Evolutionary conservation across 2,888 invertebrate genomes (phyloP), one percentile per base, ranked within the genome.

Genomic region (Phorcus lineatus): DNA sequence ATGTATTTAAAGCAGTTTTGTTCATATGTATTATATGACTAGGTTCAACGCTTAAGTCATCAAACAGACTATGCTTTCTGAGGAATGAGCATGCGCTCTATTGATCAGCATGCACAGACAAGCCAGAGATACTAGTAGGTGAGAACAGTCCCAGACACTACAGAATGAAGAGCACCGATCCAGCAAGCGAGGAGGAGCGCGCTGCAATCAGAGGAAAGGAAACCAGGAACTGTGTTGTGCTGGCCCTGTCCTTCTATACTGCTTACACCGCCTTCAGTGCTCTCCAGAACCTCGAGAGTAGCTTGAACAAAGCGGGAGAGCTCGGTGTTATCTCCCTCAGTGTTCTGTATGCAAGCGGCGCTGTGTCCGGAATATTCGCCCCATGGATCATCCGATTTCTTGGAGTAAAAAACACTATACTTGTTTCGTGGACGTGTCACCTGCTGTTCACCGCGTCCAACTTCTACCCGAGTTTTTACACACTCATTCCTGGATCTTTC

Each of bases 231-330:
- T 81, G 78, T 1, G 52, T 82, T 19, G 81, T 83, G 6, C 52
- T 85, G 24, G 80, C 83, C 0, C 54, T 81, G 6, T 79, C 85
- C 36, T 85, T 85, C 70, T 83, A 82, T 36, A 31, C 82, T 4
- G 77, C 83, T 22, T 85, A 81, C 78, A 82, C 85, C 17, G 82
- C 83, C 16, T 81, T 82, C 47, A 77, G 80, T 22, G 90, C 91
- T 3, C 84, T 91, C 9, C 91, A 91, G 82, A 90, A 89, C 70
- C 83, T 91, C n/a, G 90, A 90, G 82, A 90, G 89, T 62, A 88
- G 88, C 57, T 77, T 90, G 31, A 87, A 91, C 81, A 84, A 87
- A 54, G 85, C 84, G 78, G 84, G 80, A 7, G 88, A 87, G 13
- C 85, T 88, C 17, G 89, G 89, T n/a, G 83, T 90, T 17, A 85